Conservation (phyloP, 2,113 vertebrate species). For the Dicerorhinus sumatrensis region DNA sequence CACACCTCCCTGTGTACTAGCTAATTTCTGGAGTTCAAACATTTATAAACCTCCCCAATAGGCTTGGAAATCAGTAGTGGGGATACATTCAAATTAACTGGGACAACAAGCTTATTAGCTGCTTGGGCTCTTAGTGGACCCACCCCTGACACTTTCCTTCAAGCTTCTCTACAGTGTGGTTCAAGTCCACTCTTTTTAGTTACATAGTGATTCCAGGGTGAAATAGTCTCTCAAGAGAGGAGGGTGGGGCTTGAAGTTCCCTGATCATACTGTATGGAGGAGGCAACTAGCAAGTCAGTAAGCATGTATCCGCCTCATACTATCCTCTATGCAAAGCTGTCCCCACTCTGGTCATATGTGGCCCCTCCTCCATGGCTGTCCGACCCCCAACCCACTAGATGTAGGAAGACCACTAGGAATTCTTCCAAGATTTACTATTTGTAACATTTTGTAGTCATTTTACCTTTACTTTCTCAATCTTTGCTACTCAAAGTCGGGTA, state of each 20-base stretch:
- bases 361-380: neutral
- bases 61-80: neutral
- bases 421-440: neutral
- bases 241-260: neutral
- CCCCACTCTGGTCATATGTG: neutral
- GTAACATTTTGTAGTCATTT: neutral
- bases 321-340: neutral
- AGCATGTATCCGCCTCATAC: neutral
- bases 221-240: neutral
- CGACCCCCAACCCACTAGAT: neutral
- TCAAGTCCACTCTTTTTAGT: neutral
- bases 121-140: neutral
- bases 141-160: neutral
- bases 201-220: neutral
- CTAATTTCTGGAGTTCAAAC: neutral
- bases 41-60: neutral
- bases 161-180: neutral
- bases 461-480: neutral
- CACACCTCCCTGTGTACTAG: neutral
- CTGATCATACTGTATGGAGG: neutral
- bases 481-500: neutral
- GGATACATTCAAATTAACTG: neutral
- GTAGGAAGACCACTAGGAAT: neutral
- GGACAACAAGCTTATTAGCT: neutral
- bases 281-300: neutral